Evolutionary conservation across 2,888 invertebrate genomes (phyloP).

Genomic region (Tyria jacobaeae): DNA sequence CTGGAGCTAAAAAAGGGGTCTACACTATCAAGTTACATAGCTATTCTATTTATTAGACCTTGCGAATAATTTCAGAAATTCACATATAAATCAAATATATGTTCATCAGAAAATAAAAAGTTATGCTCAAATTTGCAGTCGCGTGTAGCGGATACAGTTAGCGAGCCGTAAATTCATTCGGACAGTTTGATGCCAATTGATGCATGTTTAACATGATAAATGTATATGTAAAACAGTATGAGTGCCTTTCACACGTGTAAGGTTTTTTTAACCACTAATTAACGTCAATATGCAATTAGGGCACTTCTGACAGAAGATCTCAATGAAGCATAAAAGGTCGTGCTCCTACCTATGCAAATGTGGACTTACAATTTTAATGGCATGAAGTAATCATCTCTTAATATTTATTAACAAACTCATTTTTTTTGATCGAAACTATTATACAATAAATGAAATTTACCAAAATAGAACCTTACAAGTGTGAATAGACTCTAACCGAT

Average conservation of each 20-base stretch:
- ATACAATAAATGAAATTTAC: too few species aligned
- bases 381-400: too few species aligned
- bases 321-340: too few species aligned
- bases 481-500: slow-evolving; percentile 36
- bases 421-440: too few species aligned
- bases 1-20: slow-evolving; percentile 11
- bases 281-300: background rate
- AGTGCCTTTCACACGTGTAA: slow-evolving; percentile 35
- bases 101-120: slow-evolving; percentile 18
- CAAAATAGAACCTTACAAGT: slow-evolving; percentile 15
- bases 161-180: slow-evolving; percentile 31
- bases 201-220: slow-evolving; percentile 53
- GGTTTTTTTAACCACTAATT: background rate
- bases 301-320: background rate
- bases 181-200: slow-evolving; percentile 55
- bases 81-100: background rate
- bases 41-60: too few species aligned
- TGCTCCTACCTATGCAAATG: too few species aligned
- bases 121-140: slow-evolving; percentile 37
- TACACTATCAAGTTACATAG: too few species aligned
- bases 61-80: background rate
- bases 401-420: too few species aligned
- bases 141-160: slow-evolving; percentile 22
- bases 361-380: too few species aligned
- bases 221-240: slow-evolving; percentile 41